A percentile compares a stretch with the other conserved stretches of the same genome.
phyloP scores from a whole-genome alignment of 1,140 invertebrate species.

The Pseudomyrmex sp. region DNA sequence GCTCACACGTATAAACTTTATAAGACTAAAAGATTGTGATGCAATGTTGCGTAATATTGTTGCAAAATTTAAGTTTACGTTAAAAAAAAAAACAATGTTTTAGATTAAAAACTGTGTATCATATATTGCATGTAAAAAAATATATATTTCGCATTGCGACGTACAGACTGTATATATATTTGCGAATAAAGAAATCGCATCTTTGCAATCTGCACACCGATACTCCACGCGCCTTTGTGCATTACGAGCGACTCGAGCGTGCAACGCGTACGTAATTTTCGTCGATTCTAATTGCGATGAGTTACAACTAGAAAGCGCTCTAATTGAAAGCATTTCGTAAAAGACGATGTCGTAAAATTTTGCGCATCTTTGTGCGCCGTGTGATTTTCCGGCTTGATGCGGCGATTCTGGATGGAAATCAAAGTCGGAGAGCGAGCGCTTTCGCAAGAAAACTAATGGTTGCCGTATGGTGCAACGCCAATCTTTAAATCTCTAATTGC shows the following conservation, averaged over 20 bases:
- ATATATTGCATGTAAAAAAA: background rate
- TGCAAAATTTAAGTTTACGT: background rate
- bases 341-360: conserved; percentile 73
- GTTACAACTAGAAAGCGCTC: conserved; percentile 83
- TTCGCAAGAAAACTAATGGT: conserved; percentile 56
- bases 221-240: conserved; percentile 68
- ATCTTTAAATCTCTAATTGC: conserved; percentile 54
- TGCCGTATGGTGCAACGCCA: conserved; percentile 32
- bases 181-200: conserved; percentile 36
- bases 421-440: conserved; percentile 43
- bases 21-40: background rate
- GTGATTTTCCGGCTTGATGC: conserved; percentile 68
- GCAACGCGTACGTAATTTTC: conserved; percentile 75
- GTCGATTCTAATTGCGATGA: conserved; percentile 81
- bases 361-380: conserved; percentile 69
- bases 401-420: conserved; percentile 57
- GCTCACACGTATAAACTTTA: conserved; percentile 24
- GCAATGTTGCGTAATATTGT: conserved; percentile 6
- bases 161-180: background rate
- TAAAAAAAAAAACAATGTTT: background rate
- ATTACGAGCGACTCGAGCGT: conserved; percentile 64
- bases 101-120: background rate
- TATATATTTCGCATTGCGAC: too few species aligned
- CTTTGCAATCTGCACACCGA: conserved; percentile 59
- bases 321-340: conserved; percentile 83